phyloP scores from a whole-genome alignment of 2,113 vertebrate species.

The Varanus komodoensis region DNA sequence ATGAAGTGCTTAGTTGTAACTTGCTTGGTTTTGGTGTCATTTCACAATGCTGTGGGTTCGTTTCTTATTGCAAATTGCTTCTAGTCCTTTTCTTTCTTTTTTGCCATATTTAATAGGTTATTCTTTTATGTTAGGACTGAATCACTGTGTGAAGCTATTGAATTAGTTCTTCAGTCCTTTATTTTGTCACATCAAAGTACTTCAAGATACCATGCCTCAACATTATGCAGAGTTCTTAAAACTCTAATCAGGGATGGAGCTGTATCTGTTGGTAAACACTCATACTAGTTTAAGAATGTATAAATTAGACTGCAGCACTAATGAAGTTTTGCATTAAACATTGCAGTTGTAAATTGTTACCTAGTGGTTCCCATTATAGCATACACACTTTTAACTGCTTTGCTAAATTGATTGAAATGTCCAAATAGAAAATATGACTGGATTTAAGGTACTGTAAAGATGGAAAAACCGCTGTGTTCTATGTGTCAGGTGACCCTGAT shows the following conservation, averaged over 20 bases:
- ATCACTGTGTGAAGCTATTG: conserved; percentile 16
- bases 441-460: background rate
- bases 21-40: conserved; percentile 53
- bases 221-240: background rate
- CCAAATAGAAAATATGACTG: background rate
- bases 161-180: conserved; percentile 13
- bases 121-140: background rate
- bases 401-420: background rate
- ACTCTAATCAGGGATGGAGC: background rate
- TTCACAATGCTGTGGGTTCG: conserved; percentile 39
- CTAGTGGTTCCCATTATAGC: background rate
- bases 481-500: background rate
- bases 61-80: conserved; percentile 34
- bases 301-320: background rate
- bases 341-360: background rate
- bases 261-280: background rate
- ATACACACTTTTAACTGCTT: background rate
- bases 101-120: background rate
- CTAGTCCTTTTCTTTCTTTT: background rate
- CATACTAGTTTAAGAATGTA: background rate
- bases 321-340: background rate
- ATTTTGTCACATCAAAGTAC: background rate
- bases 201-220: background rate
- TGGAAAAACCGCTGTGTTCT: background rate
- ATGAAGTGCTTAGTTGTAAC: conserved; percentile 43